Conservation (phyloP, 2,797 vertebrate species). For the Chromis chromis region DNA sequence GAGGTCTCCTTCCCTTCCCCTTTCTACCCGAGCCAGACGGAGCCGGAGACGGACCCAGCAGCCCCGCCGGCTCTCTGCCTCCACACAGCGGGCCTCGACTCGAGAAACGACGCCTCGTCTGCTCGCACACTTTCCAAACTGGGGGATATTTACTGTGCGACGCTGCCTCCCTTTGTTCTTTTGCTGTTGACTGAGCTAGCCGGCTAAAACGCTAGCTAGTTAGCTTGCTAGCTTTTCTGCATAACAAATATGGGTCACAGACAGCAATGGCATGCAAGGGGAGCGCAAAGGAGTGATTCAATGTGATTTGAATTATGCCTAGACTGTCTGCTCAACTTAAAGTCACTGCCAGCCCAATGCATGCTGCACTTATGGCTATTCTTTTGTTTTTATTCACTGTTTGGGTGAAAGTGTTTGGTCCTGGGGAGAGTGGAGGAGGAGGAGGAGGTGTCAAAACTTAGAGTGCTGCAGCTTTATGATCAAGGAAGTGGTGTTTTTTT, state of each 20-base stretch:
- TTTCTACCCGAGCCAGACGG: conserved; percentile 46
- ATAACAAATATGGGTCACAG: conserved; percentile 75
- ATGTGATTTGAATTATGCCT: conserved; percentile 25
- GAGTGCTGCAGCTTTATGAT: conserved; percentile 9
- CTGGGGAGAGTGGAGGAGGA: background rate
- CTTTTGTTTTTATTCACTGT: conserved; percentile 1
- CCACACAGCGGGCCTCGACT: conserved; percentile 27
- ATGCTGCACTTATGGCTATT: background rate
- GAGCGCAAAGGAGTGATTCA: conserved; percentile 18
- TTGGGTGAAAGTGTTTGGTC: conserved; percentile 9
- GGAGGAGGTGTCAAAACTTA: conserved; percentile 44
- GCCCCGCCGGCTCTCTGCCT: conserved; percentile 1
- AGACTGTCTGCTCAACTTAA: background rate
- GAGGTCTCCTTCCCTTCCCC: conserved; percentile 35
- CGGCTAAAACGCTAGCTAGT: conserved; percentile 67
- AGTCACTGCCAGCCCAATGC: background rate
- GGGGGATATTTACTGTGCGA: conserved; percentile 9
- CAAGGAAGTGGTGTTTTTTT: background rate
- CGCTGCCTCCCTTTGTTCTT: conserved; percentile 73
- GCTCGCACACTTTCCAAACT: conserved; percentile 36
- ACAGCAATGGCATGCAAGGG: conserved; percentile 40
- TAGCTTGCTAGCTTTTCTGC: conserved; percentile 72
- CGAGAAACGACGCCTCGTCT: conserved; percentile 3
- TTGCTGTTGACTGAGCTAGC: conserved; percentile 58
- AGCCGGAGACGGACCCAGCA: conserved; percentile 38